phyloP scores from a whole-genome alignment of 2,113 vertebrate genomes.

The Etia nguti region DNA sequence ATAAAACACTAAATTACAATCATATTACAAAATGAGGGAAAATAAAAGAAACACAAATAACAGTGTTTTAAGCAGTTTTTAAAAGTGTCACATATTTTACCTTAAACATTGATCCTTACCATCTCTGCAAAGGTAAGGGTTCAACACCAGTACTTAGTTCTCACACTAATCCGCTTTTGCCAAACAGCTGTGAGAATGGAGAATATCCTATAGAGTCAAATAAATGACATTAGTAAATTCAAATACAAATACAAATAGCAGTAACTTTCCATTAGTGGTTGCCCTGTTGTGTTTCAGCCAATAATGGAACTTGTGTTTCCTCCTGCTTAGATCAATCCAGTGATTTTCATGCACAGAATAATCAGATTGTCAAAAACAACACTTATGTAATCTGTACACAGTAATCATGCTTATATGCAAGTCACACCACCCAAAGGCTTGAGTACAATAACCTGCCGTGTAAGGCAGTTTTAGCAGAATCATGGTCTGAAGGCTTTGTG shows the following conservation, averaged over 20 bases:
- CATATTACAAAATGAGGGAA: too few species aligned
- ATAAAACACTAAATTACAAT: too few species aligned
- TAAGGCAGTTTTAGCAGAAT: not conserved
- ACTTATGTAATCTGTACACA: not conserved
- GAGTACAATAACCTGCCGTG: not conserved
- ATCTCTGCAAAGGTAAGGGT: not conserved
- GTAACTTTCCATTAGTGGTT: not conserved
- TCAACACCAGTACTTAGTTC: not conserved
- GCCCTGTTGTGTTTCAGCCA: not conserved
- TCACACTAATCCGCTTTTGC: not conserved
- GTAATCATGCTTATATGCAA: not conserved
- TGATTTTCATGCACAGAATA: not conserved
- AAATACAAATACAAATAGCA: not conserved
- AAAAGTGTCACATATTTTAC: not conserved
- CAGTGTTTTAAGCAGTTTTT: not conserved
- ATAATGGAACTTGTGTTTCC: not conserved
- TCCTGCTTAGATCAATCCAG: not conserved
- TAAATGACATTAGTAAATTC: not conserved
- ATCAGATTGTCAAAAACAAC: not conserved
- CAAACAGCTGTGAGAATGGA: accelerated
- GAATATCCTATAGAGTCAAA: not conserved
- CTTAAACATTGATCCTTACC: not conserved
- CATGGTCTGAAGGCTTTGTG: not conserved
- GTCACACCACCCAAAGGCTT: not conserved
- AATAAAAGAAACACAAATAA: not conserved